phyloP scores from a whole-genome alignment of 1,140 invertebrate species.

The Drosophila insularis region DNA sequence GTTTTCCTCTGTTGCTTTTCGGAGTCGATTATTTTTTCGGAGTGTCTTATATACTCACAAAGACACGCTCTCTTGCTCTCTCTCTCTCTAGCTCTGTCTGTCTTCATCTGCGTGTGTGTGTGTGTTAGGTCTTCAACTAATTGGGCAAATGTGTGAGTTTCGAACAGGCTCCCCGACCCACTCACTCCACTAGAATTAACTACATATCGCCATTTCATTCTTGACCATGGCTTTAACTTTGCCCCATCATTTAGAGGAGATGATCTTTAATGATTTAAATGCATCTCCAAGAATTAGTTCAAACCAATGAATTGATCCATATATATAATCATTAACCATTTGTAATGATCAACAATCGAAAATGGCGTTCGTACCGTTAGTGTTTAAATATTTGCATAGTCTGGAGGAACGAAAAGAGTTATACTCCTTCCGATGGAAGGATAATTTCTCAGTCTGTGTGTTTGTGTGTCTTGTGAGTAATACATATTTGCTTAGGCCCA shows the following conservation, averaged over 20 bases:
- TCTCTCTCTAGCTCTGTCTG: not conserved
- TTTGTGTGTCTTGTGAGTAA: not conserved
- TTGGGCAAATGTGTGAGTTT: constrained; percentile 62
- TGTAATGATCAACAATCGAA: constrained; percentile 14
- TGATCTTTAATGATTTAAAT: constrained; percentile 57
- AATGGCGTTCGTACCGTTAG: constrained; percentile 51
- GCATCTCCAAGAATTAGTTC: constrained; percentile 47
- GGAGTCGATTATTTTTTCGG: constrained; percentile 44
- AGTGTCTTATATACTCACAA: constrained; percentile 38
- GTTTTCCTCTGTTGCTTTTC: constrained; percentile 24
- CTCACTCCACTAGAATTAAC: constrained; percentile 14
- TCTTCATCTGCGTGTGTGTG: constrained; percentile 15
- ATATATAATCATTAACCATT: constrained; percentile 3
- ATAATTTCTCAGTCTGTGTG: too few species aligned
- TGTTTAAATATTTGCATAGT: constrained; percentile 69
- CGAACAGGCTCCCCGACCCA: constrained; percentile 31
- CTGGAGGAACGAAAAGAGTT: constrained; percentile 58
- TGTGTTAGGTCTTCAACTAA: constrained; percentile 60
- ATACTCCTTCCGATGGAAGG: constrained; percentile 10
- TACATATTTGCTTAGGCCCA: constrained; percentile 65
- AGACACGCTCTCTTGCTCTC: not conserved
- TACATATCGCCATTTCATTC: constrained; percentile 14
- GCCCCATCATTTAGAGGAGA: not conserved
- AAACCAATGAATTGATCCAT: constrained; percentile 43
- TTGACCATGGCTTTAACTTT: constrained; percentile 14